Conservation (phyloP, 1,140 invertebrate genomes). For the Drosophila parvula region DNA sequence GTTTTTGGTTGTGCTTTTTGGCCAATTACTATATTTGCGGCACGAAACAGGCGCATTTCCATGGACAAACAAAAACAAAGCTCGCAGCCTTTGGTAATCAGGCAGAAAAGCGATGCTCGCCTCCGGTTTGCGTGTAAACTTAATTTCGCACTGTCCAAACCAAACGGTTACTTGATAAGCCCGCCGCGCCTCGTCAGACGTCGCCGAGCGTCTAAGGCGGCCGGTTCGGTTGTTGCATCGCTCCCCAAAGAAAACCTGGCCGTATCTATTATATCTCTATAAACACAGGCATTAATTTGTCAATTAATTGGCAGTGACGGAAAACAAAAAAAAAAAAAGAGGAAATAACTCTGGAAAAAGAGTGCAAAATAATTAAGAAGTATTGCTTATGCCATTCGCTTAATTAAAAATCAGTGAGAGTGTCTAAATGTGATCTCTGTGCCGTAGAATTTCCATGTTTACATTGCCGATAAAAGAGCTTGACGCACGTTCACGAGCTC, state of each 20-base stretch:
- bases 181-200: slow-evolving; percentile 25
- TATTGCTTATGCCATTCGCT: slow-evolving; percentile 34
- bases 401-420: slow-evolving; percentile 44
- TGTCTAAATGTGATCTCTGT: slow-evolving; percentile 27
- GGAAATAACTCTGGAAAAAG: slow-evolving; percentile 1
- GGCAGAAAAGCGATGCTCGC: slow-evolving; percentile 41
- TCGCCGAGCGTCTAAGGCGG: slow-evolving; percentile 35
- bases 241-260: slow-evolving; percentile 5
- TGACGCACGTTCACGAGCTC: slow-evolving; percentile 34
- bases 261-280: slow-evolving; percentile 8
- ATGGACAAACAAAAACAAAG: slow-evolving; percentile 9
- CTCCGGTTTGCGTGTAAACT: slow-evolving; percentile 37
- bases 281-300: slow-evolving; percentile 18
- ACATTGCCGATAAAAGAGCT: slow-evolving; percentile 24
- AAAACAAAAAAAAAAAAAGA: slow-evolving; percentile 2
- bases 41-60: slow-evolving; percentile 37
- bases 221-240: slow-evolving; percentile 23
- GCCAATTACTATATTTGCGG: slow-evolving; percentile 48
- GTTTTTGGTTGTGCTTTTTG: background rate
- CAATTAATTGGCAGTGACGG: slow-evolving; percentile 26
- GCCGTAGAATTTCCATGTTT: slow-evolving; percentile 38
- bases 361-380: slow-evolving; percentile 22
- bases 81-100: slow-evolving; percentile 29
- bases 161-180: slow-evolving; percentile 39
- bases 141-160: slow-evolving; percentile 26